Percentiles rank a stretch among this genome's conserved stretches.
These are phyloP conservation scores for Hemibagrus guttatus DNA, from an alignment of 2,797 vertebrate genomes.

Conservation along the genomic window DNA sequence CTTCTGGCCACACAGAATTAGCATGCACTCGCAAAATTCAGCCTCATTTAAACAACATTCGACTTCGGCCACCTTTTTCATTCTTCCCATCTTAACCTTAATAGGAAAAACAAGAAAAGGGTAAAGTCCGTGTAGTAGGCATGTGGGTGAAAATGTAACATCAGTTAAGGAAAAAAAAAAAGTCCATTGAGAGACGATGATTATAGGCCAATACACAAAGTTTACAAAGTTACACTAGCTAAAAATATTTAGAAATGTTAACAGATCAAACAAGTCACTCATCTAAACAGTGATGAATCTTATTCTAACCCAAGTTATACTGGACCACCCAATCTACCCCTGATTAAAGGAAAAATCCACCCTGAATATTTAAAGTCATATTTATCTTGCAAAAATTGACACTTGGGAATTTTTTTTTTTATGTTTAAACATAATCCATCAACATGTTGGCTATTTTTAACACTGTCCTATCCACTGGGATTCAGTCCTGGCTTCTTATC, in stretches of 20 bases:
- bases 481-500: neutral
- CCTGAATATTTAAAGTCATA: neutral
- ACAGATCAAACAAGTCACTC: neutral
- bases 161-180: neutral
- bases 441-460: neutral
- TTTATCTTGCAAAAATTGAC: neutral
- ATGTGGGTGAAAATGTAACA: slow-evolving; percentile 45
- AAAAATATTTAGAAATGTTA: neutral
- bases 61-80: slow-evolving; percentile 98
- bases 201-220: slow-evolving; percentile 63
- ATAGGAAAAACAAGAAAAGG: slow-evolving; percentile 81
- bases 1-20: slow-evolving; percentile 88
- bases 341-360: slow-evolving; percentile 11
- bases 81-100: slow-evolving; percentile 99
- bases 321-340: neutral
- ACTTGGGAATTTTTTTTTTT: neutral
- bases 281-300: neutral
- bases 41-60: slow-evolving; percentile 98
- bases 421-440: neutral
- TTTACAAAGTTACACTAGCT: slow-evolving; percentile 35
- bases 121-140: slow-evolving; percentile 62
- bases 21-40: slow-evolving; percentile 93
- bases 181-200: neutral
- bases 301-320: neutral
- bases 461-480: neutral